These are phyloP conservation scores for Archivesica marissinica DNA, from an alignment of 1,140 invertebrate species.

Conservation along the genomic window DNA sequence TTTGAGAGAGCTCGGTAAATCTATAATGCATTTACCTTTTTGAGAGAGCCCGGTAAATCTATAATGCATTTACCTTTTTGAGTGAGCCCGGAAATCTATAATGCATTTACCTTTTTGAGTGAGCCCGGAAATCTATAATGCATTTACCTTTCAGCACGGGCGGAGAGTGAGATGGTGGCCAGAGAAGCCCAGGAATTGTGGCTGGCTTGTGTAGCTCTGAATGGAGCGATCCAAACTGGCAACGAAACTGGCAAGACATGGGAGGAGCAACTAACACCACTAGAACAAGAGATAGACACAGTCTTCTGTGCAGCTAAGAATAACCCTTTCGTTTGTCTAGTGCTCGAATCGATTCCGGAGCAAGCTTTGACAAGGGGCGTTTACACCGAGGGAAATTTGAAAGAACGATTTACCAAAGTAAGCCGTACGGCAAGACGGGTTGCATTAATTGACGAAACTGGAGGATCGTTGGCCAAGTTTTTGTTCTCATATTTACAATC, in stretches of 20 bases:
- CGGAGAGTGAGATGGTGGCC: constrained; percentile 91
- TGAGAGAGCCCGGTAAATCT: no score
- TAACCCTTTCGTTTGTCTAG: constrained; percentile 88
- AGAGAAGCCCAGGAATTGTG: constrained; percentile 94
- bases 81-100: no score
- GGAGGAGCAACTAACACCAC: constrained; percentile 87
- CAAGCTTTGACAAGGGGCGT: constrained; percentile 92
- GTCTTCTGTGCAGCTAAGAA: constrained; percentile 85
- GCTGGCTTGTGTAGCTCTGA: constrained; percentile 94
- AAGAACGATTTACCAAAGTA: constrained; percentile 93
- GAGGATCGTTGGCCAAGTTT: constrained; percentile 91
- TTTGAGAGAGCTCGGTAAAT: no score
- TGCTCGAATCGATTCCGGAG: constrained; percentile 91
- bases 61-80: no score
- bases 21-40: no score
- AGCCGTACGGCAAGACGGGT: constrained; percentile 86
- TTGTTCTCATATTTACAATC: constrained; percentile 94
- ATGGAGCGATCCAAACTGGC: constrained; percentile 89
- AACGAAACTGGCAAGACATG: constrained; percentile 77
- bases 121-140: no score
- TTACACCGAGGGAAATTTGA: constrained; percentile 92
- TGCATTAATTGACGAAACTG: constrained; percentile 92
- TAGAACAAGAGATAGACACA: constrained; percentile 90
- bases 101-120: no score
- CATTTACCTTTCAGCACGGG: constrained; percentile 88